Conservation (phyloP, 1,140 invertebrate genomes). For the Bicyclus anynana region DNA sequence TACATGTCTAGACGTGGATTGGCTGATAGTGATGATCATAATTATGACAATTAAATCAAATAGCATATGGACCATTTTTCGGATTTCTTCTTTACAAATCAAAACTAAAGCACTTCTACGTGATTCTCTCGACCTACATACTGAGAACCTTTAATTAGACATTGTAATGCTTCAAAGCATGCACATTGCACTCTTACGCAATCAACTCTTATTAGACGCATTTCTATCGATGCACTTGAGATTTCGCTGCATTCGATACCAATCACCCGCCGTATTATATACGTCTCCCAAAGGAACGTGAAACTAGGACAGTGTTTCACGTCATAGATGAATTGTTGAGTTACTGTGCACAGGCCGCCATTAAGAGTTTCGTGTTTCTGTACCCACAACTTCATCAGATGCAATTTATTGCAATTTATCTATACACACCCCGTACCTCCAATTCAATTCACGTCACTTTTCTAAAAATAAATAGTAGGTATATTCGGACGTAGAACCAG, state of each 20-base stretch:
- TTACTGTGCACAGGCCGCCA: too few relatives aligned
- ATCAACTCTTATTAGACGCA: constrained; percentile 34
- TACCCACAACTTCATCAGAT: too few relatives aligned
- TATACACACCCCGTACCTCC: too few relatives aligned
- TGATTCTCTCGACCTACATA: constrained; percentile 37
- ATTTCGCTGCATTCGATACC: constrained; percentile 19
- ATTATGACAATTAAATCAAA: too few relatives aligned
- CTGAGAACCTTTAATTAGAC: constrained; percentile 49
- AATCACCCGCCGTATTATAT: constrained; percentile 6
- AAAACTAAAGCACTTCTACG: neutral
- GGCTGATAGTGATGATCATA: too few relatives aligned
- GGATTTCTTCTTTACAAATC: neutral
- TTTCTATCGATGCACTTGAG: constrained; percentile 29
- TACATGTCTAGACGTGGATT: too few relatives aligned
- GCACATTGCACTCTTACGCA: constrained; percentile 33
- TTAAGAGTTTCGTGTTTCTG: too few relatives aligned
- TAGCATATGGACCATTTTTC: too few relatives aligned
- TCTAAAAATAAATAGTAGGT: too few relatives aligned
- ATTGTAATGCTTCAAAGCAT: constrained; percentile 34
- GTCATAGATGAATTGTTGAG: neutral
- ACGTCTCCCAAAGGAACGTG: neutral
- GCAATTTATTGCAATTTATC: too few relatives aligned
- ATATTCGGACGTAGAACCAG: too few relatives aligned
- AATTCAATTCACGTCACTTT: too few relatives aligned
- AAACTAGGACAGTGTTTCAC: neutral